Evolutionary conservation across 1,140 invertebrate species (phyloP).

Genomic region (Drosophila prosaltans): DNA sequence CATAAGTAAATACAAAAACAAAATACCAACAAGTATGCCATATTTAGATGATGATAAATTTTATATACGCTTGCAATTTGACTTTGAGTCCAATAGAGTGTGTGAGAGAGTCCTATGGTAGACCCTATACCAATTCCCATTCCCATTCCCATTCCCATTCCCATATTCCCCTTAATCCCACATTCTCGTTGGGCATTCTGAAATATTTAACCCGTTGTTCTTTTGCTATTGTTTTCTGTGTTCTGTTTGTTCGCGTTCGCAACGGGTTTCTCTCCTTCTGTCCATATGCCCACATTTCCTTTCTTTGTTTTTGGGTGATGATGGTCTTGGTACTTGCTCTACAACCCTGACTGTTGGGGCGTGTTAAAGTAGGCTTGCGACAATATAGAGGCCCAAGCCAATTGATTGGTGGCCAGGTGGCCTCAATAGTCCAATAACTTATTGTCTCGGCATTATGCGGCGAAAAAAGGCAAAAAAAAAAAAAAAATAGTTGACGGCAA

Average conservation of each 20-base stretch:
- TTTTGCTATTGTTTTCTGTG: not conserved
- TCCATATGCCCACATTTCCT: constrained; percentile 11
- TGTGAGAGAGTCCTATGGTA: not conserved
- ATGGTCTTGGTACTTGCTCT: not conserved
- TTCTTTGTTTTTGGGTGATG: not conserved
- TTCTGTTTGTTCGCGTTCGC: too few species aligned
- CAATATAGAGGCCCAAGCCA: not conserved
- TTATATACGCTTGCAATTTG: constrained; percentile 31
- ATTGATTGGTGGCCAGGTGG: constrained; percentile 59
- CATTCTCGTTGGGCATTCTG: not conserved
- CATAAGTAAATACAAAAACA: not conserved
- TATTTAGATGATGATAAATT: constrained; percentile 77
- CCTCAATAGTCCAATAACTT: constrained; percentile 73
- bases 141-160: not conserved
- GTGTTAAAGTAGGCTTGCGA: constrained; percentile 14
- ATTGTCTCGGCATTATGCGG: constrained; percentile 67
- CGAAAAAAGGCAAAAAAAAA: constrained; percentile 3
- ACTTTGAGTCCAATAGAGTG: not conserved
- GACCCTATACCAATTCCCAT: not conserved
- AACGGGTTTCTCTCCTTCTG: not conserved
- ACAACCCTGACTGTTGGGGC: constrained; percentile 7
- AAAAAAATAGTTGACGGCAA: constrained; percentile 45
- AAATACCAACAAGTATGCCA: constrained; percentile 36
- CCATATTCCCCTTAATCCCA: not conserved
- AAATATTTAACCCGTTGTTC: constrained; percentile 7